Evolutionary conservation across 2,888 invertebrate species (phyloP).

Genomic region (Perizoma flavofasciatum): DNA sequence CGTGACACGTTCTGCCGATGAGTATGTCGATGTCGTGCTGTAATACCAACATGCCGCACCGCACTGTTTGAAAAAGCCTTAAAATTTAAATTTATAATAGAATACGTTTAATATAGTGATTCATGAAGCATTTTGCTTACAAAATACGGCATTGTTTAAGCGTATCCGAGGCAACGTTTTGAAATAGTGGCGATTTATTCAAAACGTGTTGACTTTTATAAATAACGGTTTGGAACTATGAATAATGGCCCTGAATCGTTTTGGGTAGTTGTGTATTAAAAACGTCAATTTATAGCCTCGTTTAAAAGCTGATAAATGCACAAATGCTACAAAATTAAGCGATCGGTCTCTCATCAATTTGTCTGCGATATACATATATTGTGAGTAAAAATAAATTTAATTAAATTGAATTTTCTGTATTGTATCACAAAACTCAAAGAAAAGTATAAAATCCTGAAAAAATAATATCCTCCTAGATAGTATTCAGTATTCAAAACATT

Average conservation of each 20-base stretch:
- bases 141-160: conserved; percentile 32
- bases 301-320: not conserved
- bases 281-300: not conserved
- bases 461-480: too few relatives aligned
- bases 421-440: too few relatives aligned
- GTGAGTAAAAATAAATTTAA: too few relatives aligned
- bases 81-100: conserved; percentile 31
- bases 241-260: conserved; percentile 10
- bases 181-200: conserved; percentile 38
- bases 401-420: too few relatives aligned
- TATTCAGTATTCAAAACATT: too few relatives aligned
- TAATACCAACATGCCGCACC: not conserved
- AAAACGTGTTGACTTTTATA: conserved; percentile 33
- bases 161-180: conserved; percentile 33
- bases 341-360: too few relatives aligned
- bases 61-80: conserved; percentile 2
- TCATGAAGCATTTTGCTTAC: conserved; percentile 33
- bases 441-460: too few relatives aligned
- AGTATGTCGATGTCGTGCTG: too few relatives aligned
- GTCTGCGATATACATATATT: too few relatives aligned
- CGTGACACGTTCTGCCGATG: too few relatives aligned
- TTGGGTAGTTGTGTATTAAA: conserved; percentile 16
- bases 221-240: conserved; percentile 23
- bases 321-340: too few relatives aligned
- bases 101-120: conserved; percentile 28